Percentiles rank a stretch among this genome's conserved stretches.
These are phyloP conservation scores for Lutraria lutraria DNA, from an alignment of 2,888 invertebrate species.

Conservation along the genomic window DNA sequence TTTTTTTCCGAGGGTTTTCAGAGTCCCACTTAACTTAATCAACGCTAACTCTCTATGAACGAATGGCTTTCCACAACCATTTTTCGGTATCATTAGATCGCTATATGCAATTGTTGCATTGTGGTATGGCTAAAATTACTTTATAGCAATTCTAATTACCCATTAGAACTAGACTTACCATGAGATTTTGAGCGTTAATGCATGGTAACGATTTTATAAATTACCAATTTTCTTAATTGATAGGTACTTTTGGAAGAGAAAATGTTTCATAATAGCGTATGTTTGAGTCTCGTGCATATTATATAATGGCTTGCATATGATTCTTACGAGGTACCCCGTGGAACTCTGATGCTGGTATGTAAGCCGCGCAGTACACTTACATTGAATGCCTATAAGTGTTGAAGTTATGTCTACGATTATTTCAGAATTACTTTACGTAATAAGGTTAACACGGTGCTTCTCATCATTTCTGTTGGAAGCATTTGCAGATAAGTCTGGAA, in stretches of 20 bases:
- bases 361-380: background rate
- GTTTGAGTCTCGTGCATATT: constrained; percentile 42
- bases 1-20: background rate
- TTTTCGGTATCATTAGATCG: constrained; percentile 44
- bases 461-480: background rate
- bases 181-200: constrained; percentile 48
- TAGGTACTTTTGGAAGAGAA: constrained; percentile 45
- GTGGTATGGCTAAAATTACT: constrained; percentile 34
- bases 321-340: constrained; percentile 24
- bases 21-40: background rate
- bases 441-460: background rate
- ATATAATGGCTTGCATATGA: constrained; percentile 55
- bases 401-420: background rate
- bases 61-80: constrained; percentile 6
- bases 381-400: constrained; percentile 9
- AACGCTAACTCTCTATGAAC: constrained; percentile 1
- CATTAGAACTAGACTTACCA: constrained; percentile 49
- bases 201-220: constrained; percentile 57
- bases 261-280: constrained; percentile 33
- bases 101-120: constrained; percentile 49
- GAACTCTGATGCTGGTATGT: background rate
- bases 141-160: constrained; percentile 50
- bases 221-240: constrained; percentile 67
- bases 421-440: background rate
- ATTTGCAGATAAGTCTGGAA: background rate